Conservation (phyloP, 2,113 vertebrate species). For the Synodontis membranacea region DNA sequence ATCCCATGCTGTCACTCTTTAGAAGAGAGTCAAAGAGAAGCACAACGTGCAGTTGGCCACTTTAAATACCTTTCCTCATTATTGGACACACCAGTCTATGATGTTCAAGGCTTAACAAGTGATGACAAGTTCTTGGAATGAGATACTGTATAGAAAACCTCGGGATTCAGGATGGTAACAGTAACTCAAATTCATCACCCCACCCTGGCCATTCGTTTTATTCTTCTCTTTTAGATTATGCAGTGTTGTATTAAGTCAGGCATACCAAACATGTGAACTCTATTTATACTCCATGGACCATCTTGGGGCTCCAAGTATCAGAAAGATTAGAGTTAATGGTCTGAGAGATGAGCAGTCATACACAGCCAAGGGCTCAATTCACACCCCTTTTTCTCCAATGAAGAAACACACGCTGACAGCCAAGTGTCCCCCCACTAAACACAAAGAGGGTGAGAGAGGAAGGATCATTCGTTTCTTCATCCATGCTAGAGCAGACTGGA, state of each 20-base stretch:
- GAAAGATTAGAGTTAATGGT: constrained; percentile 9
- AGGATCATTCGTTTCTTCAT: constrained; percentile 32
- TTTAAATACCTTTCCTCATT: too few relatives aligned
- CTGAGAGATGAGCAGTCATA: background rate
- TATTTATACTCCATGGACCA: background rate
- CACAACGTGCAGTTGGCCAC: too few relatives aligned
- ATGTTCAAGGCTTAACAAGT: too few relatives aligned
- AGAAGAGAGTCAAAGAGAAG: too few relatives aligned
- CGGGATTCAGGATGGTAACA: background rate
- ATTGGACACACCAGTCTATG: too few relatives aligned
- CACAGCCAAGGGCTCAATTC: constrained; percentile 23
- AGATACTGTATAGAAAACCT: too few relatives aligned
- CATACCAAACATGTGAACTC: constrained; percentile 12
- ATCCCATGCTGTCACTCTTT: too few relatives aligned
- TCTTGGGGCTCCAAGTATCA: background rate
- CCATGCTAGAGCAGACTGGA: constrained; percentile 49
- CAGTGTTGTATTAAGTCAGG: background rate
- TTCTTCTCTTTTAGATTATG: background rate
- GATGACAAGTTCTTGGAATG: background rate
- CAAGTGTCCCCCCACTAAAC: constrained; percentile 38
- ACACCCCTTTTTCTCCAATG: constrained; percentile 34
- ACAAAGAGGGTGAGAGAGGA: background rate
- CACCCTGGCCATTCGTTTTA: background rate
- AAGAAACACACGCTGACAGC: constrained; percentile 58
- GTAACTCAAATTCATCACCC: background rate